Evolutionary conservation across 2,113 vertebrate genomes (phyloP).

Genomic region (Anarrhichthys ocellatus): DNA sequence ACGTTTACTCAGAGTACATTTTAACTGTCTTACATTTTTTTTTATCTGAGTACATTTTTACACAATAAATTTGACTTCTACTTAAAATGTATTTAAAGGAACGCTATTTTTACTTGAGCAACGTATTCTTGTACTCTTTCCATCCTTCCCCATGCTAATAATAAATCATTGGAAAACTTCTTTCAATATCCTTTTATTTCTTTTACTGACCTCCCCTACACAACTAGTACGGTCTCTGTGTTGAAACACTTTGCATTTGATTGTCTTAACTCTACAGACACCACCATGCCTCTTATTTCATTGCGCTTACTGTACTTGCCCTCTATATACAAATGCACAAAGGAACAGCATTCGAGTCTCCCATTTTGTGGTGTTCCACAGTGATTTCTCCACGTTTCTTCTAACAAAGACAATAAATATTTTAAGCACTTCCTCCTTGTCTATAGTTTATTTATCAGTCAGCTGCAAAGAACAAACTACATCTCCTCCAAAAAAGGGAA

Average conservation of each 20-base stretch:
- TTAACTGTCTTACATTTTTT: neutral
- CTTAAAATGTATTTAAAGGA: neutral
- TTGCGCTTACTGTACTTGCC: neutral
- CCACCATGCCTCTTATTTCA: neutral
- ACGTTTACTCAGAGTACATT: neutral
- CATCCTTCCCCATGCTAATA: neutral
- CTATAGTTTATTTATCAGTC: conserved; percentile 83
- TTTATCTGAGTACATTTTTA: neutral
- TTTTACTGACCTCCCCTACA: neutral
- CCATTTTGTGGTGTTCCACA: conserved; percentile 36
- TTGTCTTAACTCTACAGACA: neutral
- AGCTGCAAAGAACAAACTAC: conserved; percentile 70
- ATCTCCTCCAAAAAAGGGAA: conserved; percentile 37
- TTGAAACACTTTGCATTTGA: neutral
- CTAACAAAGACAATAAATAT: conserved; percentile 81
- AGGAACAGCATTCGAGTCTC: neutral
- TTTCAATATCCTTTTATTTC: neutral
- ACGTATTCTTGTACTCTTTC: neutral
- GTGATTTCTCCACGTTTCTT: conserved; percentile 55
- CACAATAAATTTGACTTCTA: neutral
- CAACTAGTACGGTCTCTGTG: neutral
- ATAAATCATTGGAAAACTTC: neutral
- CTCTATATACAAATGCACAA: neutral
- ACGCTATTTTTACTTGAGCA: neutral
- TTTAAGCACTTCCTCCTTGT: conserved; percentile 73